phyloP scores from a whole-genome alignment of 2,888 invertebrate species.

The Leucoma salicis region DNA sequence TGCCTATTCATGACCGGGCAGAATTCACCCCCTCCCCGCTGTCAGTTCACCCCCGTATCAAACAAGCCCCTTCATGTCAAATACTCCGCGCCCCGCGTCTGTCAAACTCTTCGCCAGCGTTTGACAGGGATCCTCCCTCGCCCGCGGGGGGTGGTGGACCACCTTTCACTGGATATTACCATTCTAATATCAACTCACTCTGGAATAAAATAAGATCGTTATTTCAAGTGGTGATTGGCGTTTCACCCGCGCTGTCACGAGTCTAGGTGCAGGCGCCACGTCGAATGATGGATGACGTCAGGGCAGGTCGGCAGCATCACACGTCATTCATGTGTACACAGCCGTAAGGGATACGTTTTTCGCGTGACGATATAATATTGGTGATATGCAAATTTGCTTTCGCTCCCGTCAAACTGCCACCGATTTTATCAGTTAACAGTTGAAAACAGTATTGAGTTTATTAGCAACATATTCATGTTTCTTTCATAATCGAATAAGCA shows the following conservation, averaged over 20 bases:
- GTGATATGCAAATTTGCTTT: slow-evolving; percentile 79
- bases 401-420: slow-evolving; percentile 58
- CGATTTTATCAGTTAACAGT: slow-evolving; percentile 34
- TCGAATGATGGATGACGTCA: slow-evolving; percentile 82
- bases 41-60: slow-evolving; percentile 76
- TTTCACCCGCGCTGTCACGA: slow-evolving; percentile 67
- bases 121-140: slow-evolving; percentile 81
- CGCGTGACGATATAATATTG: slow-evolving; percentile 81
- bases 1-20: slow-evolving; percentile 82
- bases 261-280: slow-evolving; percentile 81
- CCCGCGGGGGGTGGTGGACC: slow-evolving; percentile 73
- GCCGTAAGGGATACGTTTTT: slow-evolving; percentile 83
- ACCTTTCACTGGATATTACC: slow-evolving; percentile 45
- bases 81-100: slow-evolving; percentile 82
- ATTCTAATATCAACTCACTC: slow-evolving; percentile 35
- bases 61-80: slow-evolving; percentile 83
- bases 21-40: slow-evolving; percentile 68
- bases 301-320: slow-evolving; percentile 81
- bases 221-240: slow-evolving; percentile 20
- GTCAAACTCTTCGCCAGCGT: slow-evolving; percentile 82
- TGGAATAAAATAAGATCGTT: slow-evolving; percentile 24
- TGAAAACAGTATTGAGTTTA: slow-evolving; percentile 30
- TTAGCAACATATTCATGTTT: slow-evolving; percentile 21
- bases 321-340: slow-evolving; percentile 82
- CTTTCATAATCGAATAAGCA: no score